phyloP scores from a whole-genome alignment of 2,888 invertebrate genomes.

The Spialia ferax region DNA sequence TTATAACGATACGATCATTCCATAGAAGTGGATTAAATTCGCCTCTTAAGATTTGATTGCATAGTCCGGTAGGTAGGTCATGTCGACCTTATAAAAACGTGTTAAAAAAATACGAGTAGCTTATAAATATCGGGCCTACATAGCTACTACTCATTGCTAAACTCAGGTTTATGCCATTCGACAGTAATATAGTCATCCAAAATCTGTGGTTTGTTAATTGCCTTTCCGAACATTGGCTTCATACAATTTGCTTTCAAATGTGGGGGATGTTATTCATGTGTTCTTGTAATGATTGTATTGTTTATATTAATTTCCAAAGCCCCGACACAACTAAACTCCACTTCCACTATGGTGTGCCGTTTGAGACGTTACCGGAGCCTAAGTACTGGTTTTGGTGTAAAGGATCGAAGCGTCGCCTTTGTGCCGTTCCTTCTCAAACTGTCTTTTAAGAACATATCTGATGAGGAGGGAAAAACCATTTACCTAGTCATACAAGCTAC shows the following conservation, averaged over 20 bases:
- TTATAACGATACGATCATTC: too few species aligned
- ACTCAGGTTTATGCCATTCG: too few species aligned
- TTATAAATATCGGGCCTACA: too few species aligned
- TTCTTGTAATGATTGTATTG: background rate
- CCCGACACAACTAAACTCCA: constrained; percentile 39
- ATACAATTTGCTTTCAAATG: background rate
- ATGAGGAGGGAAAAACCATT: constrained; percentile 81
- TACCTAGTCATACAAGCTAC: constrained; percentile 91
- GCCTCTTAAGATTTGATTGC: too few species aligned
- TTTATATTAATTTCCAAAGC: background rate
- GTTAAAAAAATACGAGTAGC: too few species aligned
- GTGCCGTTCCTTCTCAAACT: constrained; percentile 91
- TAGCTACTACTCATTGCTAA: too few species aligned
- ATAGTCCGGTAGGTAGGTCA: too few species aligned
- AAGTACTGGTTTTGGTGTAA: constrained; percentile 86
- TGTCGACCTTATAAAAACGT: too few species aligned
- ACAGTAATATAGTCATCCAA: background rate
- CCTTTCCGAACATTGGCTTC: background rate
- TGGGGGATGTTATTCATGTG: background rate
- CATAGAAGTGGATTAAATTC: too few species aligned
- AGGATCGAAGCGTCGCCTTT: constrained; percentile 87
- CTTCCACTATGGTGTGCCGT: constrained; percentile 70
- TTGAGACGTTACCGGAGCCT: constrained; percentile 90
- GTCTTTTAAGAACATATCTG: constrained; percentile 88
- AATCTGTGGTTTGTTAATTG: constrained; percentile 1